A percentile compares a stretch with the other conserved stretches of the same genome.
phyloP scores from a whole-genome alignment of 2,113 vertebrate genomes.

The Promerops cafer region DNA sequence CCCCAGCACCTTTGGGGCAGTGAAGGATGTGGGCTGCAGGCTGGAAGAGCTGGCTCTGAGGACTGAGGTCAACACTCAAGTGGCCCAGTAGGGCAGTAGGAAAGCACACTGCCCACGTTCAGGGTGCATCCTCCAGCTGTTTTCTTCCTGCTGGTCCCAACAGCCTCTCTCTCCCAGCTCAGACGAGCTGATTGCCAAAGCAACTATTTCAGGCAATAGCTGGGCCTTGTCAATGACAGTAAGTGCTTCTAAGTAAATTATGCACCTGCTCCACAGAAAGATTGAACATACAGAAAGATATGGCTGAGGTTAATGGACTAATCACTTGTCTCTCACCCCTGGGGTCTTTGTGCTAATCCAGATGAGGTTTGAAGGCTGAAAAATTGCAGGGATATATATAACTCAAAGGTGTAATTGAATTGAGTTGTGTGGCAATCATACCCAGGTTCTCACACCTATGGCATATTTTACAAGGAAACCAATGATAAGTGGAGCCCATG shows the following conservation, averaged over 20 bases:
- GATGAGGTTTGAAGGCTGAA: conserved; percentile 50
- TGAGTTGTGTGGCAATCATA: conserved; percentile 33
- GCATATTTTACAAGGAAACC: conserved; percentile 20
- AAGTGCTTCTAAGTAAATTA: conserved; percentile 54
- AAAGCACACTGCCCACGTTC: background rate
- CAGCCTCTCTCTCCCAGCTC: background rate
- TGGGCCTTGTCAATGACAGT: conserved; percentile 26
- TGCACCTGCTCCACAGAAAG: conserved; percentile 13
- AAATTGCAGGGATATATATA: conserved; percentile 26
- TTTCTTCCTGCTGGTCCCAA: background rate
- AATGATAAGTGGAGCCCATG: background rate
- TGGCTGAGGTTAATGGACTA: conserved; percentile 55
- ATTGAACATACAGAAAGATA: conserved; percentile 12
- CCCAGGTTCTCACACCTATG: background rate
- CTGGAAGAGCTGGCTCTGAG: background rate
- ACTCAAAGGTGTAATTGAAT: conserved; percentile 29
- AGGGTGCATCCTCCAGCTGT: background rate
- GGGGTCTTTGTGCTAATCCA: conserved; percentile 22
- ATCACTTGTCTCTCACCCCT: conserved; percentile 55
- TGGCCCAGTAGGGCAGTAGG: background rate
- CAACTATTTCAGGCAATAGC: background rate
- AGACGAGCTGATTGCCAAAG: background rate
- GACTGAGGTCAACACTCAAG: background rate
- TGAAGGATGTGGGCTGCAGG: background rate
- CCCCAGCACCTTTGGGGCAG: fast-evolving